Evolutionary conservation across 2,113 vertebrate genomes (phyloP).

Genomic region (Talpa occidentalis): DNA sequence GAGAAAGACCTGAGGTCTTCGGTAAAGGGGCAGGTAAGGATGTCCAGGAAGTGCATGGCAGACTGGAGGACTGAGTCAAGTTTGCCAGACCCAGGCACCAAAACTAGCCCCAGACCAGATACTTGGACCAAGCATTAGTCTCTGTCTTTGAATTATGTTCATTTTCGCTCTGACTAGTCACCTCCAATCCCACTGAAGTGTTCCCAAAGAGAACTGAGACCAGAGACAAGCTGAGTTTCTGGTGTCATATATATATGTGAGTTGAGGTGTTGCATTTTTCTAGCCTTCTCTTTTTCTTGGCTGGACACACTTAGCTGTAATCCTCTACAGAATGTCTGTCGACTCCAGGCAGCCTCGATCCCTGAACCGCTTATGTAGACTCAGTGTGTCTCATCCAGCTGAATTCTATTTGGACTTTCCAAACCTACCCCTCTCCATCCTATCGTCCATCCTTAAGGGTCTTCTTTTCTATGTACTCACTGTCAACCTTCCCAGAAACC

Average conservation of each 20-base stretch:
- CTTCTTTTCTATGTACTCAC: background rate
- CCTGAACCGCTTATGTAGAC: background rate
- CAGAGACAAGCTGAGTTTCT: background rate
- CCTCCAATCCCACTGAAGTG: background rate
- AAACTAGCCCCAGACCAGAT: background rate
- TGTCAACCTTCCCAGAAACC: background rate
- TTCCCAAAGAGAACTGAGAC: background rate
- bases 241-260: too few species aligned
- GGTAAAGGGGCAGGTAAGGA: background rate
- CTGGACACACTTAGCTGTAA: too few species aligned
- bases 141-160: background rate
- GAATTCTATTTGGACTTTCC: background rate
- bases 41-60: background rate
- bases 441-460: background rate
- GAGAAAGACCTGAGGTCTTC: background rate
- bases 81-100: background rate
- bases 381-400: background rate
- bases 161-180: background rate
- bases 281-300: background rate
- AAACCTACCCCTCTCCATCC: background rate
- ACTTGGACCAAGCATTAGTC: background rate
- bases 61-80: background rate
- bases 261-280: too few species aligned
- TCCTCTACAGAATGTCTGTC: background rate
- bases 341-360: background rate